These are phyloP conservation scores for Crossocerus cetratus DNA, from an alignment of 2,888 invertebrate species.

Conservation along the genomic window DNA sequence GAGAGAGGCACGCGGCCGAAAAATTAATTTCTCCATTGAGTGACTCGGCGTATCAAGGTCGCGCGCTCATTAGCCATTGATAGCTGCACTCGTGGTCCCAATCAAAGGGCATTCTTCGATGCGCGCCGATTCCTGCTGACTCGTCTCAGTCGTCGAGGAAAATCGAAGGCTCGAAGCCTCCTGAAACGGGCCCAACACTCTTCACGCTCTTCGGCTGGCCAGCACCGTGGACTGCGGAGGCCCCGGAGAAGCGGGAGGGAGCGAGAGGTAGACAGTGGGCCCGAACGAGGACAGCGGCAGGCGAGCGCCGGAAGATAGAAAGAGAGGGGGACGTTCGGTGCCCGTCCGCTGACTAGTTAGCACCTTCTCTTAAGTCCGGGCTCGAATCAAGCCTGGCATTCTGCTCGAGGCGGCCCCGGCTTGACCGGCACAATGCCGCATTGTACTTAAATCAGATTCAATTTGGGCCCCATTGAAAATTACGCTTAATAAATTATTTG, in stretches of 20 bases:
- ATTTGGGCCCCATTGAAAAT: conserved; percentile 77
- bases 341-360: conserved; percentile 71
- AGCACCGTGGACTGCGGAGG: not conserved
- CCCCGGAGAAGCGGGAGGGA: conserved; percentile 15
- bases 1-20: conserved; percentile 9
- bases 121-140: conserved; percentile 57
- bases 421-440: conserved; percentile 69
- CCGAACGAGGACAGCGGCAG: conserved; percentile 5
- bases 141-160: conserved; percentile 57
- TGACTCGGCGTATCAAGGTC: conserved; percentile 52
- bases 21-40: conserved; percentile 47
- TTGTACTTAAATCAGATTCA: conserved; percentile 78
- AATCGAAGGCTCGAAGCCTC: conserved; percentile 53
- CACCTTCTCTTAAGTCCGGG: conserved; percentile 67
- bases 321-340: conserved; percentile 44
- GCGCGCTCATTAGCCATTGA: conserved; percentile 64
- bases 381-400: conserved; percentile 73
- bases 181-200: conserved; percentile 1
- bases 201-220: conserved; percentile 4
- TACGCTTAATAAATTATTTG: conserved; percentile 77
- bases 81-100: conserved; percentile 59
- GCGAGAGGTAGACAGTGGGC: conserved; percentile 10
- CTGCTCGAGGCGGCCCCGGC: conserved; percentile 56
- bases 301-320: conserved; percentile 23
- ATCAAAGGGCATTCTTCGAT: conserved; percentile 68